Evolutionary conservation across 2,797 vertebrate species (phyloP).

Genomic region (Alcedo quadribrachys): DNA sequence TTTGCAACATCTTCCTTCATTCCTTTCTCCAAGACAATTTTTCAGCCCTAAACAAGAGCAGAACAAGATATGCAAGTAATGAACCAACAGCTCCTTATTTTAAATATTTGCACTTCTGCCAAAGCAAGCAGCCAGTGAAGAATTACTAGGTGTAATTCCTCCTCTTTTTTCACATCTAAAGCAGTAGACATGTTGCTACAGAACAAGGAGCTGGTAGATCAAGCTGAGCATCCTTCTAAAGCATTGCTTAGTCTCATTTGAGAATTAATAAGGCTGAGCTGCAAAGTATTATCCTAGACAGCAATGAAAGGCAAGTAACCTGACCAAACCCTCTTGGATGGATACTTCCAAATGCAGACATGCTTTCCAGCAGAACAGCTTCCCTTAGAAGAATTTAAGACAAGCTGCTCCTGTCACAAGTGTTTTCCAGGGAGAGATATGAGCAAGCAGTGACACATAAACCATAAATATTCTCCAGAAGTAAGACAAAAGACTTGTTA

Average conservation of each 20-base stretch:
- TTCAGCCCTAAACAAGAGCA: not conserved
- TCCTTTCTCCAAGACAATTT: not conserved
- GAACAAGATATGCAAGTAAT: not conserved
- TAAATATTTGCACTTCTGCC: not conserved
- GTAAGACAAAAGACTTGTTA: not conserved
- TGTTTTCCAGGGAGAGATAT: not conserved
- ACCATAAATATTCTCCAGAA: not conserved
- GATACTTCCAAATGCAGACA: not conserved
- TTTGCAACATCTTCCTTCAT: not conserved
- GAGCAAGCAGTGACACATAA: not conserved
- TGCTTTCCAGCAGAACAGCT: not conserved
- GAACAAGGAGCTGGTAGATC: not conserved
- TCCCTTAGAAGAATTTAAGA: not conserved
- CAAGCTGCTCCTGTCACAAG: not conserved
- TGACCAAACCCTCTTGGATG: not conserved
- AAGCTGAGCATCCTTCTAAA: not conserved
- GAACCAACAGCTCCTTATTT: not conserved
- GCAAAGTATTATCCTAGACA: not conserved
- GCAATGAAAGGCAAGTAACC: not conserved
- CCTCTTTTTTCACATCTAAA: not conserved
- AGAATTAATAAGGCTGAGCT: not conserved
- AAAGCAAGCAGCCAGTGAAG: not conserved
- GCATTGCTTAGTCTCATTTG: not conserved
- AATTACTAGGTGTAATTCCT: not conserved
- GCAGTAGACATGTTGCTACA: not conserved